Base-by-base conservation (phyloP, 1,140 invertebrate genomes). In the Lepidurus couesii region DNA sequence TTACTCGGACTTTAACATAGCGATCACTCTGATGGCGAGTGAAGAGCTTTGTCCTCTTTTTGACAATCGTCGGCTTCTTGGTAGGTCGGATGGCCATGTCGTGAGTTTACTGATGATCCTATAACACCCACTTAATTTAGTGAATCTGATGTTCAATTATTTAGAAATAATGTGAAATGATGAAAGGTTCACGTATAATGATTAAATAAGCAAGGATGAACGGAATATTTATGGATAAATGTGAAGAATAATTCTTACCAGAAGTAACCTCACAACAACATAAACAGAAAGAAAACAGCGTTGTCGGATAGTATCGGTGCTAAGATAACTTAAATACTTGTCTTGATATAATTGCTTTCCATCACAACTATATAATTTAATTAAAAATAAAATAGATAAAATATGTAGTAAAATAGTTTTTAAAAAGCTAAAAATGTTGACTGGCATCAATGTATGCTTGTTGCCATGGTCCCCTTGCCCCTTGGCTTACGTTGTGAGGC, bases 31-130 rank as follows among this genome's bases (percentile, higher is more conserved):
- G 96, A 87, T 98, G 96, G 80, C 97, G 90, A 83, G 94, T 96
- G 86, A 98, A 98, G 86, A 94, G 94, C 88, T 98, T 98, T 74
- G 93, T 95, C 85, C 96, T 90, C 88, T 99, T 99, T 87, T 98
- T 98, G 76, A 98, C 90, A 84, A 97, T 95, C 82, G 89, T 93
- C 1, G 92, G 93, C 84, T 94, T 92, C 82, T 93, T 92, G 42
- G 95, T 90, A 82, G 95, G 95, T 86, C 92, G 88, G 83, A 96
- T 93, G 80, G 93, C 90, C 93, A 95, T 95, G 80, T 80, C 80
- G 24, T 75, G 34, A 44, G 21, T 65, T 65, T 65, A 65, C 7
- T 13, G 53, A 65, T 65, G 16, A 65, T 21, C 53, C 53, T 65
- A 16, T n/a, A 65, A 65, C n/a, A 16, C 53, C 6, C 13, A 65